Percentiles rank a stretch among this genome's conserved stretches.
phyloP scores from a whole-genome alignment of 2,888 invertebrate genomes.

The Agrilus cyanescens region DNA sequence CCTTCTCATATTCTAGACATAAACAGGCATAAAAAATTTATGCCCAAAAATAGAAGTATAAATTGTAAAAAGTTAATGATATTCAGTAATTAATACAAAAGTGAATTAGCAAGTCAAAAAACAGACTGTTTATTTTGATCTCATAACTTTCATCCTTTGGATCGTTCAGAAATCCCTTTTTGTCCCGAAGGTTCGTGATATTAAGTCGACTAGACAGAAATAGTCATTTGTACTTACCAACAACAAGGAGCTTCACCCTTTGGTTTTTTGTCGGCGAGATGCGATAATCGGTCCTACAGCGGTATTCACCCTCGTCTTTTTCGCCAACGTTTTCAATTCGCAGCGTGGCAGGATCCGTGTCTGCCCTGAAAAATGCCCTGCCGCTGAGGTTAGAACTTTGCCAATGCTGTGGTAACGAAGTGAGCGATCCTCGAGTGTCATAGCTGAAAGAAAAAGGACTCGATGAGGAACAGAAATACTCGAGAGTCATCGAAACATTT shows the following conservation, averaged over 20 bases:
- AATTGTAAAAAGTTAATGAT: no score
- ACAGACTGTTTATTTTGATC: no score
- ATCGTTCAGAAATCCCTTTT: no score
- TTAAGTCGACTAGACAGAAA: no score
- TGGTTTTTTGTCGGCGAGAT: slow-evolving; percentile 68
- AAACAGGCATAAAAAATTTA: no score
- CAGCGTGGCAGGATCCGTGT: slow-evolving; percentile 54
- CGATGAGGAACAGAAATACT: background rate
- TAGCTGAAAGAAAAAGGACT: slow-evolving; percentile 46
- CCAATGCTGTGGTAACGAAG: slow-evolving; percentile 56
- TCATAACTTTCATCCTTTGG: no score
- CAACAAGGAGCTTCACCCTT: slow-evolving; percentile 58
- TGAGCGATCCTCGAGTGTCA: slow-evolving; percentile 50
- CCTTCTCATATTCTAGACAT: no score
- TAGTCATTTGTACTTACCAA: slow-evolving; percentile 45
- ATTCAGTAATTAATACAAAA: no score
- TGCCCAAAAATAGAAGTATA: no score
- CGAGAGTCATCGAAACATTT: no score
- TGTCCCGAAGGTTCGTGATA: no score
- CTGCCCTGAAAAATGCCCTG: slow-evolving; percentile 57
- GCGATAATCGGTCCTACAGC: slow-evolving; percentile 71
- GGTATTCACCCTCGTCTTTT: slow-evolving; percentile 63
- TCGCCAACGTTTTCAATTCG: slow-evolving; percentile 52
- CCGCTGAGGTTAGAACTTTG: slow-evolving; percentile 53
- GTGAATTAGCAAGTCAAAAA: no score